These are phyloP conservation scores for Acyrthosiphon pisum DNA, from an alignment of 1,140 invertebrate genomes.

Conservation along the genomic window DNA sequence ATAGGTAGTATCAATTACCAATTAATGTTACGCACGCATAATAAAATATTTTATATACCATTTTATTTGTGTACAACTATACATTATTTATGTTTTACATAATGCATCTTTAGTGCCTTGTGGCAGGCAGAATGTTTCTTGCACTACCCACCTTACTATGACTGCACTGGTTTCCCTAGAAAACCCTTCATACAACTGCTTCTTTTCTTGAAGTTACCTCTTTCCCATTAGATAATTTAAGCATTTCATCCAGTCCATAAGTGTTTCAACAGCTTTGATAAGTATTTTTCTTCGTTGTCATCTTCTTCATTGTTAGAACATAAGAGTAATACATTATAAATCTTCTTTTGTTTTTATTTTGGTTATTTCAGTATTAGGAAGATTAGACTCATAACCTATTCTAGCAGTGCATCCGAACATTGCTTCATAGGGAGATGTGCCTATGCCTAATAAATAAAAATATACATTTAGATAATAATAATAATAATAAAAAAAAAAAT, in stretches of 20 bases:
- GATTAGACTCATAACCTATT: neutral
- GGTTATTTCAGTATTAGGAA: neutral
- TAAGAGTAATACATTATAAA: neutral
- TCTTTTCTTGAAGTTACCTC: neutral
- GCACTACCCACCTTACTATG: neutral
- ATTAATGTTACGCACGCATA: neutral
- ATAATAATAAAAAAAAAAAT: neutral
- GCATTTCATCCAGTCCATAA: neutral
- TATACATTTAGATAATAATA: neutral
- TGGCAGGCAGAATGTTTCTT: neutral
- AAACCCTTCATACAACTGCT: neutral
- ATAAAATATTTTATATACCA: neutral
- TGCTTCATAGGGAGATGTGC: neutral
- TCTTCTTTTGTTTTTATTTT: neutral
- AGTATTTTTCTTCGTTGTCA: neutral
- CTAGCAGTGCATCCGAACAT: neutral
- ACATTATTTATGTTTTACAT: neutral
- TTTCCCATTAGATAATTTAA: neutral
- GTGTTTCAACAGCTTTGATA: neutral
- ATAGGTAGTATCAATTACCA: neutral
- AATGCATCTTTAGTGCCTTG: neutral
- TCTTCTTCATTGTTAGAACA: neutral
- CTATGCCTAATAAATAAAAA: neutral
- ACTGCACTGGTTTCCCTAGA: too few relatives aligned
- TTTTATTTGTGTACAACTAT: neutral